A percentile compares a stretch with the other conserved stretches of the same genome.
phyloP scores from a whole-genome alignment of 2,113 vertebrate species.

The Nothobranchius furzeri region DNA sequence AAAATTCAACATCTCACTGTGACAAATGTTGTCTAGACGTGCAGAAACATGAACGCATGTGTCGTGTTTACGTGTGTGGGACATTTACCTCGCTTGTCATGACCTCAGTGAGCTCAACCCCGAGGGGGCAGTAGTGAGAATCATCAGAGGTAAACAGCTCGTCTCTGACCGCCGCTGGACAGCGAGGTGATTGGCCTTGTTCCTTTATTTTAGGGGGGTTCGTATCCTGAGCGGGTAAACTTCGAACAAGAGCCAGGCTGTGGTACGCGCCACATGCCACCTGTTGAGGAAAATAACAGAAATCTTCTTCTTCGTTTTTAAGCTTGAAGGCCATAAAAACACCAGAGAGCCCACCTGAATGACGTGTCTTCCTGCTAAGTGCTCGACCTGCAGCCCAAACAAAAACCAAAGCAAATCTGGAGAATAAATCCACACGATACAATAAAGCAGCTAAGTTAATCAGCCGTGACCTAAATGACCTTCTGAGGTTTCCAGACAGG shows the following conservation, averaged over 20 bases:
- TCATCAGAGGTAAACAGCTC: slow-evolving; percentile 88
- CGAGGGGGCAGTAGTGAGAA: slow-evolving; percentile 92
- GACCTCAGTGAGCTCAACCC: slow-evolving; percentile 82
- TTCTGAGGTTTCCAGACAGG: slow-evolving; percentile 91
- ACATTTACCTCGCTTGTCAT: slow-evolving; percentile 44
- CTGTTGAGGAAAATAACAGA: slow-evolving; percentile 28
- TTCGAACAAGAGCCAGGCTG: slow-evolving; percentile 92
- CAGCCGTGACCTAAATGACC: slow-evolving; percentile 26
- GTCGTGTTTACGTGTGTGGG: no score
- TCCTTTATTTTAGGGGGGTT: slow-evolving; percentile 83
- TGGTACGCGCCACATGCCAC: slow-evolving; percentile 92
- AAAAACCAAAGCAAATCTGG: slow-evolving; percentile 13
- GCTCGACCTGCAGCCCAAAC: slow-evolving; percentile 80
- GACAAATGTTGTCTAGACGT: no score
- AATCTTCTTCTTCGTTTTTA: neutral
- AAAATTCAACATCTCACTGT: no score
- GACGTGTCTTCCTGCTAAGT: slow-evolving; percentile 90
- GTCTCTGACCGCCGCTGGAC: slow-evolving; percentile 85
- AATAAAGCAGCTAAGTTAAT: no score
- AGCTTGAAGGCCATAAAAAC: neutral
- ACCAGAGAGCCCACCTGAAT: slow-evolving; percentile 78
- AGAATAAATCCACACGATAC: neutral
- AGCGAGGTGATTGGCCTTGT: slow-evolving; percentile 86
- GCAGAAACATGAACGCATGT: no score
- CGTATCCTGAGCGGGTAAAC: slow-evolving; percentile 78